phyloP scores from a whole-genome alignment of 2,797 vertebrate species.

The Apogon talboti region DNA sequence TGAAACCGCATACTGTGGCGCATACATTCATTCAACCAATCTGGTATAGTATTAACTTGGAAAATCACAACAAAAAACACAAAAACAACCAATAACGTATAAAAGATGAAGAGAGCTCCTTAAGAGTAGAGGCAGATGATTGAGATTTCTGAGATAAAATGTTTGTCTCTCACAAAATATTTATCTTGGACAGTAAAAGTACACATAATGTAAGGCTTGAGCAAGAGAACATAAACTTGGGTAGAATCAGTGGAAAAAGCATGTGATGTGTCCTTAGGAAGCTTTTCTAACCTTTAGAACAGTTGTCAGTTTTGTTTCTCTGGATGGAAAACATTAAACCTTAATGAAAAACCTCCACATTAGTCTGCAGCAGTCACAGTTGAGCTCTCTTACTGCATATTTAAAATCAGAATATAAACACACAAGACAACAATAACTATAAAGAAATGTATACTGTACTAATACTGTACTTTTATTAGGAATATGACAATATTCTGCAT shows the following conservation, averaged over 20 bases:
- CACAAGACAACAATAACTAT: background rate
- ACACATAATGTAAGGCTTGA: slow-evolving; percentile 15
- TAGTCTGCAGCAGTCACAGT: background rate
- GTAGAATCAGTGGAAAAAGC: slow-evolving; percentile 13
- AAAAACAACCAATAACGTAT: slow-evolving; percentile 14
- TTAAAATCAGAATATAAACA: background rate
- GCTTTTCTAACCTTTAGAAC: slow-evolving; percentile 6
- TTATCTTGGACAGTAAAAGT: slow-evolving; percentile 13
- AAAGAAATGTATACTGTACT: no score
- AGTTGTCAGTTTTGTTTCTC: slow-evolving; percentile 6
- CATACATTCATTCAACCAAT: slow-evolving; percentile 19
- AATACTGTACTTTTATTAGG: no score
- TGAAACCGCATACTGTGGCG: slow-evolving; percentile 34
- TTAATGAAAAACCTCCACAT: background rate
- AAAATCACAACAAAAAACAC: slow-evolving; percentile 5
- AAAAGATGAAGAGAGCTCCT: slow-evolving; percentile 6
- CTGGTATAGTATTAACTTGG: slow-evolving; percentile 22
- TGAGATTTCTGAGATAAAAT: slow-evolving; percentile 1
- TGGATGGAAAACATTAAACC: slow-evolving; percentile 17
- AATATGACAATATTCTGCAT: no score
- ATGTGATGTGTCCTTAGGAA: slow-evolving; percentile 19
- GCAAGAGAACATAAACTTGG: slow-evolving; percentile 8
- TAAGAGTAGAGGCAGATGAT: background rate
- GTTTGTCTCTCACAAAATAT: slow-evolving; percentile 14
- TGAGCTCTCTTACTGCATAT: background rate